Evolutionary conservation across 2,888 invertebrate genomes (phyloP).

Genomic region (Mesochorus sp.): DNA sequence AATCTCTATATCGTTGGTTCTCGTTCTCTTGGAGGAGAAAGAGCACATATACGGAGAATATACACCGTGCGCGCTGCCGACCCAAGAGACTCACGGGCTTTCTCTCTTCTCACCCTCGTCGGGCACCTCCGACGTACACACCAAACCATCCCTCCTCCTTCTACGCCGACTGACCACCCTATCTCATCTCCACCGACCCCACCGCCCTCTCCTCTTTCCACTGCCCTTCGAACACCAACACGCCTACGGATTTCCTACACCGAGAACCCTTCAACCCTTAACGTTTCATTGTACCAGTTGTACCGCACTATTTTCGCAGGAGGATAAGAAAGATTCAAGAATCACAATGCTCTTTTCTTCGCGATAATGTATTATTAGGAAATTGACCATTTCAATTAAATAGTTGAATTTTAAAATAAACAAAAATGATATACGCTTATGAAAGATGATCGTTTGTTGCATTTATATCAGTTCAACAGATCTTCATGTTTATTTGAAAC

Average conservation of each 20-base stretch:
- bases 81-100: constrained; percentile 61
- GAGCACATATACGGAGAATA: constrained; percentile 6
- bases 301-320: constrained; percentile 34
- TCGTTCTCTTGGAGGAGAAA: constrained; percentile 21
- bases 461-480: background rate
- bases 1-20: constrained; percentile 55
- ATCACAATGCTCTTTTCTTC: constrained; percentile 44
- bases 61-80: constrained; percentile 37
- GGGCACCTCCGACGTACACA: constrained; percentile 39
- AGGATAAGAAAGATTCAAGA: constrained; percentile 53
- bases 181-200: constrained; percentile 57
- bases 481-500: background rate
- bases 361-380: background rate
- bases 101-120: constrained; percentile 60
- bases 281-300: background rate
- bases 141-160: constrained; percentile 49
- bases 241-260: constrained; percentile 49
- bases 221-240: constrained; percentile 60
- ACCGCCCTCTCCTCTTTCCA: constrained; percentile 36
- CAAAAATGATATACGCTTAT: no score
- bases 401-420: no score
- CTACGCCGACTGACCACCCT: constrained; percentile 64
- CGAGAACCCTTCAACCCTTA: background rate
- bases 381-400: background rate
- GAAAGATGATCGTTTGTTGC: no score